Base-by-base conservation (phyloP, 2,888 invertebrate genomes). In the Hirudinaria manillensis region DNA sequence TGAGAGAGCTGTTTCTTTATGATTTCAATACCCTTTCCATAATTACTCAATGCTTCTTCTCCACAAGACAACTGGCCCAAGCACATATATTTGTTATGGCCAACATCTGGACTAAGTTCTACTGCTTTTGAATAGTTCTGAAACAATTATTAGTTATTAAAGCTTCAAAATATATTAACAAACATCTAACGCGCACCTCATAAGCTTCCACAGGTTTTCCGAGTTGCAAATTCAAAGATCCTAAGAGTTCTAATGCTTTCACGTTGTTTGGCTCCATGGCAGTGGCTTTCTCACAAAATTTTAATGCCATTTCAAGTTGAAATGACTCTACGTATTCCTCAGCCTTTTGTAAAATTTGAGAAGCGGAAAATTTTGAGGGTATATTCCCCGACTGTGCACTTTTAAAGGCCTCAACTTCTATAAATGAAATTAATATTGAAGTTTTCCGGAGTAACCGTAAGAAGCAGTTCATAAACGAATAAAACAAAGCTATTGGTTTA, bases 51-150 rank as follows among this genome's bases (percentile, higher is more conserved):
- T 7, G 86, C 83, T 29, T 85, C 83, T 29, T 81, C 79, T 3
- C 86, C 86, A 51, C 82, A 82, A 77, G 82, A 80, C 75, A 87
- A 80, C 78, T 87, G 87, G 3, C 85, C 87, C 75, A 86, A 80
- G 75, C 84, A 84, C 83, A 87, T 84, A 78, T 85, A 87, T 78
- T 86, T 87, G n/a, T 81, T 78, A 78, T 84, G 83, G 3, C 86
- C 86, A 70, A 80, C 76, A 53, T 86, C 83, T 7, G 87, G 86
- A 72, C 81, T 78, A 3, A 86, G 76, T 32, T 83, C 82, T 24
- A 86, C 83, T 19, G 86, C 84, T 73, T 82, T 74, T 24, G 45
- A 10, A 45, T 74, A 65, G 65, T 38, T 73, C 73, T 73, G 29
- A 55, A 29, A 1, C 2, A 38, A 38, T n/a, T 38, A 51, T 0